Base-by-base conservation (phyloP, 2,797 vertebrate species). In the Rhyacichthys aspro region DNA sequence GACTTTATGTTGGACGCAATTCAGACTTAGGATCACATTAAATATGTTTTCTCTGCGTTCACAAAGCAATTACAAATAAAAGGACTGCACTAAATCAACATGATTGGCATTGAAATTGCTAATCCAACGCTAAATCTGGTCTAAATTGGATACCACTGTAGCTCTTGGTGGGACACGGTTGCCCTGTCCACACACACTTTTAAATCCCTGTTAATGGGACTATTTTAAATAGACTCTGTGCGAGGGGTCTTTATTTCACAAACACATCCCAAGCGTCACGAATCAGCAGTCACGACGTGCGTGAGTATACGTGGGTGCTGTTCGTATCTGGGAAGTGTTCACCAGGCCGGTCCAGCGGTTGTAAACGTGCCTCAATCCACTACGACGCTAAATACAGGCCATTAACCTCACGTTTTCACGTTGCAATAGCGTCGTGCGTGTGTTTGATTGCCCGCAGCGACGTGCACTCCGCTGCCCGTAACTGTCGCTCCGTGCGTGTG, bases 251-350 rank as follows among this genome's bases (percentile, higher is more conserved):
- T 56, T 63, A 55, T 32, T 65, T 43, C 43, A 73, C 59, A 70
- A 73, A 77, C 41, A 74, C 6, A 67, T 72, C 47, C 58, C 14
- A 67, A 47, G 48, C 72, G 82, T 81, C 83, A 82, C 82, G 78
- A 87, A 79, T 76, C 71, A 55, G 41, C 73, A 86, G 86, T 88
- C 88, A 89, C 83, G 86, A 90, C 79, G 47, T 28, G 70, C 72
- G 11, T 64, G 72, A 62, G 72, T 77, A 38, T 43, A 62, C 73
- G 79, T 67, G 17, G 74, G 63, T 74, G 32, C 16, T 44, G 67
- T 52, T 69, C 67, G 36, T 65, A 12, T 71, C 37, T 56, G 57
- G 60, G 59, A 79, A 74, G 79, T 65, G 16, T 70, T 70, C 80
- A 76, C 74, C 50, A 70, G 59, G 59, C 55, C 11, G 41, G 60